phyloP scores from a whole-genome alignment of 1,140 invertebrate genomes.

The Riptortus pedestris region DNA sequence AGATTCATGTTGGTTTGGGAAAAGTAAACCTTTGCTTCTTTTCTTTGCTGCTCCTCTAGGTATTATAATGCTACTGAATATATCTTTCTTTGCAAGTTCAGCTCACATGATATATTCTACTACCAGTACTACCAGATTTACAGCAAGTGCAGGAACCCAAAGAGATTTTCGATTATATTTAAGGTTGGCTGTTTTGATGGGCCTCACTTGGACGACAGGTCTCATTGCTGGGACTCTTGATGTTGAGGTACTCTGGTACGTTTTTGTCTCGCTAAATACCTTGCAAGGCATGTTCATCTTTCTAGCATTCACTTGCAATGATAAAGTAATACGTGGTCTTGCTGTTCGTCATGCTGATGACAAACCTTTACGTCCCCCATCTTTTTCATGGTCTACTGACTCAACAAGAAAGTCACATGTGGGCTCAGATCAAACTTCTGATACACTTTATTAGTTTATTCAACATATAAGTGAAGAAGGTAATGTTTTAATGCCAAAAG shows the following conservation, averaged over 20 bases:
- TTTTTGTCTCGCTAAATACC: slow-evolving; percentile 46
- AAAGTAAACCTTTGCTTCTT: slow-evolving; percentile 41
- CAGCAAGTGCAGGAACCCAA: slow-evolving; percentile 36
- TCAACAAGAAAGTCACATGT: slow-evolving; percentile 29
- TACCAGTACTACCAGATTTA: slow-evolving; percentile 35
- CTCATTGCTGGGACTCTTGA: slow-evolving; percentile 41
- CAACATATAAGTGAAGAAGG: too few relatives aligned
- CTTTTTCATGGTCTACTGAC: slow-evolving; percentile 33
- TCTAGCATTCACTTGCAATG: slow-evolving; percentile 45
- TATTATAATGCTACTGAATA: slow-evolving; percentile 41
- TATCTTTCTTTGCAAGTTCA: slow-evolving; percentile 42
- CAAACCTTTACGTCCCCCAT: slow-evolving; percentile 29
- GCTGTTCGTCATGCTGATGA: slow-evolving; percentile 23
- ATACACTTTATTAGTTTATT: slow-evolving; percentile 29
- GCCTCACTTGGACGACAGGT: slow-evolving; percentile 45
- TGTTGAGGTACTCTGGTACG: slow-evolving; percentile 39
- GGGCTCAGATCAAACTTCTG: slow-evolving; percentile 25
- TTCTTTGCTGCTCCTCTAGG: slow-evolving; percentile 45
- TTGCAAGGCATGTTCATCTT: slow-evolving; percentile 50
- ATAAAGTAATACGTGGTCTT: slow-evolving; percentile 35
- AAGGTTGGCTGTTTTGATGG: slow-evolving; percentile 44
- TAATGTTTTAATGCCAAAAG: too few relatives aligned
- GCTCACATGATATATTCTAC: slow-evolving; percentile 43
- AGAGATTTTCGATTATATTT: slow-evolving; percentile 45
- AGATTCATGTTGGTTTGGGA: slow-evolving; percentile 45